Conservation (phyloP, 2,113 vertebrate species). For the Podarcis muralis region DNA sequence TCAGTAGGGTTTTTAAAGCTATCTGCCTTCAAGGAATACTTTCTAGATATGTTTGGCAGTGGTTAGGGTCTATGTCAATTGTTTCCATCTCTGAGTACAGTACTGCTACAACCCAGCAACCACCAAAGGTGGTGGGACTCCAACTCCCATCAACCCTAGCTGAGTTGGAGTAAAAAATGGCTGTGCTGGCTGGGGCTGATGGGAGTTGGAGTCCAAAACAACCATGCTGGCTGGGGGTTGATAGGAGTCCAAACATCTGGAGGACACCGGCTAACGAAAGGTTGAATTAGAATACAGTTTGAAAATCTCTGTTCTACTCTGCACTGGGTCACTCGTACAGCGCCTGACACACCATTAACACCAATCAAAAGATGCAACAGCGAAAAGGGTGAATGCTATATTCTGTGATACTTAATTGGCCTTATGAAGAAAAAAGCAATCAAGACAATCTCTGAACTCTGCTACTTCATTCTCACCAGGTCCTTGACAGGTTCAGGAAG, state of each 20-base stretch:
- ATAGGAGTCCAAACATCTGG: neutral
- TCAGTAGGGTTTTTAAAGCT: no score
- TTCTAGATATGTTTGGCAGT: no score
- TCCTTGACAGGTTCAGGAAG: neutral
- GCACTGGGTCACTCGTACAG: no score
- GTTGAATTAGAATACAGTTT: no score
- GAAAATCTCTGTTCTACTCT: no score
- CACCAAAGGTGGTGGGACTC: no score
- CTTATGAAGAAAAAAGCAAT: neutral
- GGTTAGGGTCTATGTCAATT: no score
- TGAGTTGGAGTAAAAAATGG: neutral
- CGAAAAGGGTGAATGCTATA: neutral
- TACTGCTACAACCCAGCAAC: no score
- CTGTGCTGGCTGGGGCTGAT: neutral
- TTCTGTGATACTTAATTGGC: neutral
- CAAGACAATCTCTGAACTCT: neutral
- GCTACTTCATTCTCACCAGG: neutral
- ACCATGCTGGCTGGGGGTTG: neutral
- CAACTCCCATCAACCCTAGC: neutral
- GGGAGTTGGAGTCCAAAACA: neutral
- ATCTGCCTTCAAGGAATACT: no score
- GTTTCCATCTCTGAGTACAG: no score
- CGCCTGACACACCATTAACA: neutral
- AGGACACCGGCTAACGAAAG: neutral
- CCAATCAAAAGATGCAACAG: neutral